Evolutionary conservation across 2,113 vertebrate species (phyloP).

Genomic region (Holacanthus passer): DNA sequence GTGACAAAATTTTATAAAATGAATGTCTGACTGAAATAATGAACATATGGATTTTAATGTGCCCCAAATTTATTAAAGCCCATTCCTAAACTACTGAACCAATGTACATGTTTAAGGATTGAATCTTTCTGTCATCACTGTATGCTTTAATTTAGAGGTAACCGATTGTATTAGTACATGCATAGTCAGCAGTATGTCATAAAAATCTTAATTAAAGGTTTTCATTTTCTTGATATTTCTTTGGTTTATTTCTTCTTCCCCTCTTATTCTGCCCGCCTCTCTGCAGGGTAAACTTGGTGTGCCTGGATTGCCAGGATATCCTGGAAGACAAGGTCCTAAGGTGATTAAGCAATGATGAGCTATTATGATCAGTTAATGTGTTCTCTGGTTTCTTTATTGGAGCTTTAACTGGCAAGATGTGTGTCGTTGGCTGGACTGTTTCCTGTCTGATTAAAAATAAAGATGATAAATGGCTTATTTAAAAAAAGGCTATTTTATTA

Average conservation of each 20-base stretch:
- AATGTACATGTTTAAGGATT: slow-evolving; percentile 10
- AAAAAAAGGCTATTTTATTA: slow-evolving; percentile 80
- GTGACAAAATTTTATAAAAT: not conserved
- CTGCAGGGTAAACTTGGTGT: slow-evolving; percentile 78
- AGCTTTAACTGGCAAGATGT: slow-evolving; percentile 45
- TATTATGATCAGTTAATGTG: slow-evolving; percentile 41
- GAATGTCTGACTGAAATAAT: slow-evolving; percentile 4
- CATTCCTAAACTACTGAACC: slow-evolving; percentile 1
- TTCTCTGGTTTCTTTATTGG: slow-evolving; percentile 39
- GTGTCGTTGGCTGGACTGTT: slow-evolving; percentile 53
- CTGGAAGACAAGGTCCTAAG: slow-evolving; percentile 81
- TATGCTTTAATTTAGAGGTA: slow-evolving; percentile 25
- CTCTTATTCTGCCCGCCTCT: slow-evolving; percentile 10
- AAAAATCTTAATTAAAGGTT: slow-evolving; percentile 33
- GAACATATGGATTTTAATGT: slow-evolving; percentile 33
- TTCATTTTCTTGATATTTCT: slow-evolving; percentile 21
- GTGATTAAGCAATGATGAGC: slow-evolving; percentile 65
- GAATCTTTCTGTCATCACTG: slow-evolving; percentile 44
- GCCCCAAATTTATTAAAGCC: slow-evolving; percentile 36
- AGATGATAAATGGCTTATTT: slow-evolving; percentile 78
- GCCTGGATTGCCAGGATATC: slow-evolving; percentile 81
- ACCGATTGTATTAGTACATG: slow-evolving; percentile 17
- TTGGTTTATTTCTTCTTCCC: not conserved
- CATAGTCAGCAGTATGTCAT: slow-evolving; percentile 26
- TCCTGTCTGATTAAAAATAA: slow-evolving; percentile 78